A percentile compares a stretch with the other conserved stretches of the same genome.
phyloP scores from a whole-genome alignment of 2,797 vertebrate species.

The Momotus momota region DNA sequence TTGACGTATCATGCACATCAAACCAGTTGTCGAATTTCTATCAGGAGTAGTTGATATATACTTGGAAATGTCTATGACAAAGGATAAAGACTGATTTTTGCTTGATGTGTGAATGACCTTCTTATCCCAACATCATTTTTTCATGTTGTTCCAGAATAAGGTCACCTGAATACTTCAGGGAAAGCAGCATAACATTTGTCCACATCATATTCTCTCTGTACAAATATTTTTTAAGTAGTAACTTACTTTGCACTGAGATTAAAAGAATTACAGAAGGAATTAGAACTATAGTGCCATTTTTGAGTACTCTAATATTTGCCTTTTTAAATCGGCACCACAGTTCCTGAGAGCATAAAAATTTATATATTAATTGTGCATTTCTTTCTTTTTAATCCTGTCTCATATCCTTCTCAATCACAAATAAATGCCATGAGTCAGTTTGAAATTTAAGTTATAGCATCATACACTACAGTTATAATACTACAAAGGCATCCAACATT shows the following conservation, averaged over 20 bases:
- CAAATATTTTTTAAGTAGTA: background rate
- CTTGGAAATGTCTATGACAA: background rate
- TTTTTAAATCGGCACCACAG: background rate
- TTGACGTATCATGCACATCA: background rate
- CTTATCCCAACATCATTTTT: constrained; percentile 5
- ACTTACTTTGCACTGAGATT: background rate
- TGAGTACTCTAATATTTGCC: background rate
- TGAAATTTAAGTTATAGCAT: background rate
- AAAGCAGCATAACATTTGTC: constrained; percentile 9
- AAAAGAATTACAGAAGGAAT: background rate
- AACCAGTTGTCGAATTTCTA: background rate
- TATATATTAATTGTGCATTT: background rate
- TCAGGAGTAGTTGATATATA: background rate
- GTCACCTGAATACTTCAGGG: constrained; percentile 24
- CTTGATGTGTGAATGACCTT: constrained; percentile 31
- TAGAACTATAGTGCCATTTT: background rate
- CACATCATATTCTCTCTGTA: background rate
- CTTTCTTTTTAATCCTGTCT: background rate
- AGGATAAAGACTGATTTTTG: background rate
- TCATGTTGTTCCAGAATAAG: constrained; percentile 9
- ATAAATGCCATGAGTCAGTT: background rate
- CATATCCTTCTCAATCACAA: background rate
- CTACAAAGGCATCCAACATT: background rate
- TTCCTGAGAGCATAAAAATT: background rate
- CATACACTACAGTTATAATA: background rate